Percentiles rank a stretch among this genome's conserved stretches.
Evolutionary conservation across 2,888 invertebrate genomes (phyloP).

Genomic region (Rotaria magnacalcarata): DNA sequence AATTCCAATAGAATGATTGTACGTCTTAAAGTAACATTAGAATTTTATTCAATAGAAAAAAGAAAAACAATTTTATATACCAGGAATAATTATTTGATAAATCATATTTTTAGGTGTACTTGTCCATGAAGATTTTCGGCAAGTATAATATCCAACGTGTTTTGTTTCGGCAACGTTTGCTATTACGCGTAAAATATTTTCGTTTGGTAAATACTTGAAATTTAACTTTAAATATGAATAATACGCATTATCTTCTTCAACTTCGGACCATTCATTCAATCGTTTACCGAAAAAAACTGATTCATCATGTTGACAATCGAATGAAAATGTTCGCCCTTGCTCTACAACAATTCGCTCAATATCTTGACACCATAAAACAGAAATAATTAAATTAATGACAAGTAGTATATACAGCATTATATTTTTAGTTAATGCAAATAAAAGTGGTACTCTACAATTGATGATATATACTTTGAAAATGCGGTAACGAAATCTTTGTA

Average conservation of each 20-base stretch:
- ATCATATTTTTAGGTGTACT: background rate
- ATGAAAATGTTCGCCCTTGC: background rate
- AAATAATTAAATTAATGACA: background rate
- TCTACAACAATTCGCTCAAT: background rate
- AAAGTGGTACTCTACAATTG: too few relatives aligned
- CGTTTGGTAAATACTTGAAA: background rate
- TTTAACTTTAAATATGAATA: background rate
- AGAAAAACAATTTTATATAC: background rate
- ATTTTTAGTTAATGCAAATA: background rate
- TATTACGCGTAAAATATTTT: background rate
- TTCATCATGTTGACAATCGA: background rate
- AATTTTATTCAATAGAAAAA: background rate
- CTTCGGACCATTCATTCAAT: slow-evolving; percentile 3
- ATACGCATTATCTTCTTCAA: background rate
- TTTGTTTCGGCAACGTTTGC: background rate
- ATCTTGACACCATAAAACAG: background rate
- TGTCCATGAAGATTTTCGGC: background rate
- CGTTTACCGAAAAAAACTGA: background rate
- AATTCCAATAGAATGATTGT: slow-evolving; percentile 9
- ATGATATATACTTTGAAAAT: too few relatives aligned
- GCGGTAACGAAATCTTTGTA: too few relatives aligned
- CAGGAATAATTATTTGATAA: slow-evolving; percentile 7
- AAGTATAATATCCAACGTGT: background rate
- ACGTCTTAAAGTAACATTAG: background rate
- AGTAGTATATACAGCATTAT: background rate